Percentiles rank a stretch among this genome's conserved stretches.
Conservation (phyloP, 2,113 vertebrate genomes). For the Mirza zaza region DNA sequence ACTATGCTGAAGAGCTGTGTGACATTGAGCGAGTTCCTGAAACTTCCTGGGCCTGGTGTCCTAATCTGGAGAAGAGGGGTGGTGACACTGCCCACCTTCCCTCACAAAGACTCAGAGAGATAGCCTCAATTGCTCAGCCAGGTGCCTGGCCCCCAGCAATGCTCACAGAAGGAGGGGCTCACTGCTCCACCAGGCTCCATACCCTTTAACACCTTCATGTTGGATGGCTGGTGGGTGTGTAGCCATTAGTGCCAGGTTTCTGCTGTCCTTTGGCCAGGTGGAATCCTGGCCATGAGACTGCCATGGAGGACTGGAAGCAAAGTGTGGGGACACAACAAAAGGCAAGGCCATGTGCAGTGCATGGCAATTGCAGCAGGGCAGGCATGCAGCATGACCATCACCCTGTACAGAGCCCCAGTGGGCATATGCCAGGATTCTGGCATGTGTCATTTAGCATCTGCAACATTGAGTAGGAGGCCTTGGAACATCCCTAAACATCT, state of each 20-base stretch:
- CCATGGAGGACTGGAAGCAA: neutral
- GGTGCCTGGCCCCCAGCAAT: neutral
- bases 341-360: neutral
- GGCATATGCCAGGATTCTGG: no score
- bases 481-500: no score
- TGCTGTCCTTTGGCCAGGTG: neutral
- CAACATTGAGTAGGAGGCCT: neutral
- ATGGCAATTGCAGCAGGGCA: neutral
- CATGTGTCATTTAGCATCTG: neutral
- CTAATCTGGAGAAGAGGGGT: neutral
- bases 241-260: neutral
- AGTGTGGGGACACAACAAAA: neutral
- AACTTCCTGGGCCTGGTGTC: neutral
- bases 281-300: neutral
- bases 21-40: neutral
- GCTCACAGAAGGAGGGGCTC: neutral
- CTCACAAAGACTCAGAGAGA: neutral
- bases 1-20: neutral
- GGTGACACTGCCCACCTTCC: neutral
- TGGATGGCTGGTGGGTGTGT: neutral
- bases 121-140: neutral
- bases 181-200: neutral
- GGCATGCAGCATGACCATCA: neutral
- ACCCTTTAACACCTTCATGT: neutral
- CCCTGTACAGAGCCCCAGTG: neutral